Base-by-base conservation (phyloP, 2,113 vertebrate genomes). In the Morphnarchus princeps region DNA sequence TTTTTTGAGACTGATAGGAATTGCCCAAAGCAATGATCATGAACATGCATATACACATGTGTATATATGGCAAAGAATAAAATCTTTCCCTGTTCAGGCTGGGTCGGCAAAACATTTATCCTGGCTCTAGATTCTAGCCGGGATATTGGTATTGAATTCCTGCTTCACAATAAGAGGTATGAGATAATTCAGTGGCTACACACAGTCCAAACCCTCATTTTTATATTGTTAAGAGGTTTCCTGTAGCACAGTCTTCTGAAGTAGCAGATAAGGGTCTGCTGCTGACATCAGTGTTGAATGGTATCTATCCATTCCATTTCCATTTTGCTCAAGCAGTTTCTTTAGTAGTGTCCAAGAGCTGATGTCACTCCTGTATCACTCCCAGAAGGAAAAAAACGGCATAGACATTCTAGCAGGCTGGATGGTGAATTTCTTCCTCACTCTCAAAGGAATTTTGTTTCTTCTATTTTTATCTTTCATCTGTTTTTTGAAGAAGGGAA, bases 121-220 rank as follows among this genome's bases (percentile, higher is more conserved):
- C 62, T 79, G 57, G 18, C 50, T 45, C 50, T 61, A 70, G 67
- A 45, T 65, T 83, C 67, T 66, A 92, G 32, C 22, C 6, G 55
- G 72, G 78, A 83, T 74, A 87, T 40, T 77, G 65, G 42, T 88
- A 72, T 67, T 83, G 65, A 81, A 77, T 93, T 82, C 47, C 54
- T 91, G 84, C 42, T 77, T 91, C 8, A 4, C 29, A 69, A 52
- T 76, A 67, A 86, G 25, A 65, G 10, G 50, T 74, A 17, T 70
- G 77, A 79, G 77, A 55, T 70, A 71, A 57, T 87, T 65, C 45
- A 47, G 67, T 52, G 16, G 21, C 62, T 66, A 70, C 42, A 38
- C 1, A 0, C 15, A 92, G 47, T 66, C 62, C 40, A 87, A 70
- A 40, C 25, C 26, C 26, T 87, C 52, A 71, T 66, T 87, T 83